Evolutionary conservation across 2,797 vertebrate genomes (phyloP).

Genomic region (Crenuchus spilurus): DNA sequence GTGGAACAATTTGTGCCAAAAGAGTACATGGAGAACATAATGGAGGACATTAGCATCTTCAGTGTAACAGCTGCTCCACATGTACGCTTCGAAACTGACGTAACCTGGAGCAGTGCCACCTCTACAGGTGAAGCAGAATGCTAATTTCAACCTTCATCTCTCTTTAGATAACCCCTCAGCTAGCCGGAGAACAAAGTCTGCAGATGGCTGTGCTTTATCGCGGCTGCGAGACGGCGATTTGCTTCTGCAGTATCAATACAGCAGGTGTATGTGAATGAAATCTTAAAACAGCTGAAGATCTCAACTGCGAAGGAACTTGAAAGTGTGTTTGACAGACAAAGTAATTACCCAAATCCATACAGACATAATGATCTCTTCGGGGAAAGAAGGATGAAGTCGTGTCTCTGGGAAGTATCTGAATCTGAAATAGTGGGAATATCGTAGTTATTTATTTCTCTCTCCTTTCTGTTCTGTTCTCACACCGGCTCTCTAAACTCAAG

Average conservation of each 20-base stretch:
- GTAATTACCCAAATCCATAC: constrained; percentile 68
- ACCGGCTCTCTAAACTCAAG: background rate
- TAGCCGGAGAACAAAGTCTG: constrained; percentile 1
- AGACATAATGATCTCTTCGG: constrained; percentile 63
- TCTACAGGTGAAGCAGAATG: constrained; percentile 15
- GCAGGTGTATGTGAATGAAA: constrained; percentile 64
- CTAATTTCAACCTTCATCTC: background rate
- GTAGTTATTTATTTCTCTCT: no score
- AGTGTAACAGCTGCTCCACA: background rate
- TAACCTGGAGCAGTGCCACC: background rate
- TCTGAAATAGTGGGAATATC: constrained; percentile 8
- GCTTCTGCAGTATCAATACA: constrained; percentile 57
- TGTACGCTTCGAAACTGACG: background rate
- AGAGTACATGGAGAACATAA: background rate
- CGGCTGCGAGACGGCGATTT: constrained; percentile 54
- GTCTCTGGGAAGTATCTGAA: constrained; percentile 38
- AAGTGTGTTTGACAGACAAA: constrained; percentile 70
- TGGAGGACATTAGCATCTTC: background rate
- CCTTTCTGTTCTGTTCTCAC: background rate
- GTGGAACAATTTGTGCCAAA: background rate
- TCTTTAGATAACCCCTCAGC: background rate
- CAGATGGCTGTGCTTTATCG: constrained; percentile 5
- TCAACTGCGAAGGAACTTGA: constrained; percentile 57
- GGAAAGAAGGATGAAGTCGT: constrained; percentile 30
- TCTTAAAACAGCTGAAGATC: constrained; percentile 65